Conservation (phyloP, 2,797 vertebrate genomes). For the Gambusia yucatana region DNA sequence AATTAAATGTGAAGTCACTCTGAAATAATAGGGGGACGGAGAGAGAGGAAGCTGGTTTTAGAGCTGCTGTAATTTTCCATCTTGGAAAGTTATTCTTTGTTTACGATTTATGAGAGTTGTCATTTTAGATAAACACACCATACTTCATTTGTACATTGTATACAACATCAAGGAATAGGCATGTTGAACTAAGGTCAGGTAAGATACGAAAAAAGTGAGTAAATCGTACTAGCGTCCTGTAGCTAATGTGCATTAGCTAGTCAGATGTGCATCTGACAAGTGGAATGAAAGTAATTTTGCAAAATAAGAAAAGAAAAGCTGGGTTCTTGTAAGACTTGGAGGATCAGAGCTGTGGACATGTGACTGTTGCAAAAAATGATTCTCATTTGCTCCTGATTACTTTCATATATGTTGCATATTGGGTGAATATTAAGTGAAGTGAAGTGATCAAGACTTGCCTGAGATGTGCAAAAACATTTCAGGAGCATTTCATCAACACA, state of each 20-base stretch:
- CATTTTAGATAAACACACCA: neutral
- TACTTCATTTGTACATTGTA: neutral
- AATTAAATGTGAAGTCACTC: constrained; percentile 56
- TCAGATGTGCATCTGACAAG: neutral
- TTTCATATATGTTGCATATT: neutral
- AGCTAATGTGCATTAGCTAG: no score
- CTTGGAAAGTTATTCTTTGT: neutral
- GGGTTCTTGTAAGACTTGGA: neutral
- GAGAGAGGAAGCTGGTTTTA: constrained; percentile 15
- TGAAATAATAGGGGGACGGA: constrained; percentile 17
- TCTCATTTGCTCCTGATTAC: neutral
- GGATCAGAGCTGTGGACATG: neutral
- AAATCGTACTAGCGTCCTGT: neutral
- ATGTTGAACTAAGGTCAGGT: neutral
- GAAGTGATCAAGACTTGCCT: neutral
- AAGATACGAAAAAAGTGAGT: neutral
- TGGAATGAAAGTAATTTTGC: neutral
- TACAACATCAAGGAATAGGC: neutral
- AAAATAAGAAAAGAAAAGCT: neutral
- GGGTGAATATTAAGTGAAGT: neutral
- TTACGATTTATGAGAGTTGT: neutral
- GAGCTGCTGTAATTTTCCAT: constrained; percentile 24
- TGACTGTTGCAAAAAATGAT: neutral
- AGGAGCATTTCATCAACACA: neutral
- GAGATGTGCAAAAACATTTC: neutral